Percentiles rank a stretch among this genome's conserved stretches.
Conservation (phyloP, 2,113 vertebrate species). For the Meles meles region DNA sequence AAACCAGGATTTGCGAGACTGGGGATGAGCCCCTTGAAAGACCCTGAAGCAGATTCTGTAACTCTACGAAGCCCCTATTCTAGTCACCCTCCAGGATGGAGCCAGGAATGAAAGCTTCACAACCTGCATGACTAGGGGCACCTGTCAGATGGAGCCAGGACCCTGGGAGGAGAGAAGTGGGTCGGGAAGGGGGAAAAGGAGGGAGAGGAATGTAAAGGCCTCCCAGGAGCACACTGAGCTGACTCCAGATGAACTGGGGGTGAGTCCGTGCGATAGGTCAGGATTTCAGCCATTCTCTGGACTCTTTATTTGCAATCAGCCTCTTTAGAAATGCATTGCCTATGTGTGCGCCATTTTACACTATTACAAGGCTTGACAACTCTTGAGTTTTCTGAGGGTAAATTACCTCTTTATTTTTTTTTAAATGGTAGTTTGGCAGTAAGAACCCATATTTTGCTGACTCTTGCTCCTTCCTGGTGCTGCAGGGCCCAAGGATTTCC, state of each 20-base stretch:
- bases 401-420: neutral
- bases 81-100: neutral
- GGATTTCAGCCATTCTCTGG: neutral
- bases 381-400: neutral
- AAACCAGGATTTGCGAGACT: too few species aligned
- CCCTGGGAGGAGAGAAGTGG: neutral
- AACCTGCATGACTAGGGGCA: neutral
- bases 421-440: neutral
- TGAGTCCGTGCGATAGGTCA: neutral
- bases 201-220: neutral
- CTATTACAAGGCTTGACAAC: neutral
- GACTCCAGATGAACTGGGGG: neutral
- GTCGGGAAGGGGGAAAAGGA: neutral
- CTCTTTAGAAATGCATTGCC: neutral
- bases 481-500: neutral
- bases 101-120: neutral
- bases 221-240: neutral
- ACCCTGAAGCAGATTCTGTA: neutral
- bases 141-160: neutral
- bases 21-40: neutral
- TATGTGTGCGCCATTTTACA: neutral
- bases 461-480: neutral
- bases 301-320: neutral
- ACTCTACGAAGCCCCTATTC: neutral
- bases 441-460: neutral